Base-by-base conservation (phyloP, 2,797 vertebrate species). In the Melanotaenia nigrans region DNA sequence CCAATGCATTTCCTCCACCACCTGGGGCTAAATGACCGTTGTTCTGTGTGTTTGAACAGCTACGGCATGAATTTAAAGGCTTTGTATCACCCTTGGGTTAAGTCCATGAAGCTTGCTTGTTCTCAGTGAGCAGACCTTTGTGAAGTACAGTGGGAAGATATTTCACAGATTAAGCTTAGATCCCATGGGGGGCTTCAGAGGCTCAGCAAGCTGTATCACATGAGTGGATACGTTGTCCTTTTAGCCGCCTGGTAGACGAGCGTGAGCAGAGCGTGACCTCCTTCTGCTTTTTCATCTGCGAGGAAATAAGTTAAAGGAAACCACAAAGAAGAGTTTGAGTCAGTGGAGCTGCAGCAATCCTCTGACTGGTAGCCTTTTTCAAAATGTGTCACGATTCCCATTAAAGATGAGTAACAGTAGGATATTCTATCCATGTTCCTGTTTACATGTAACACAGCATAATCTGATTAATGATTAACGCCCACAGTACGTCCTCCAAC, bases 101-200 rank as follows among this genome's bases (percentile, higher is more conserved):
- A 45, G 32, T 36, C 24, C 9, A 28, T 24, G 32, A 35, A 14
- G 16, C 38, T 30, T 42, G 59, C 35, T 68, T 30, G 24, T 5
- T 56, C 25, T 59, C 55, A 12, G 1, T 51, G 61, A 60, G 18
- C 22, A 10, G n/a, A 55, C 18, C 32, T 66, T 2, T 11, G 22
- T 45, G 10, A 64, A 61, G 32, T 40, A 51, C 59, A 47, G 57
- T 61, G 24, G 11, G 45, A 61, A 73, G 38, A 35, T 59, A 45
- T 65, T 79, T 81, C 45, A 73, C 20, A 76, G 61, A 72, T 64
- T 67, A 65, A 51, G 32, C 40, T 42, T 49, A 30, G 72, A 59
- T 73, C 67, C 57, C 66, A 30, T n/a, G 25, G 24, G 32, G 9
- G 68, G 32, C 38, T 61, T 65, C 55, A 30, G 61, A 36, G 55